Evolutionary conservation across 2,797 vertebrate species (phyloP), one percentile per base, ranked within the genome.

Genomic region (Coccyzus lansbergi): DNA sequence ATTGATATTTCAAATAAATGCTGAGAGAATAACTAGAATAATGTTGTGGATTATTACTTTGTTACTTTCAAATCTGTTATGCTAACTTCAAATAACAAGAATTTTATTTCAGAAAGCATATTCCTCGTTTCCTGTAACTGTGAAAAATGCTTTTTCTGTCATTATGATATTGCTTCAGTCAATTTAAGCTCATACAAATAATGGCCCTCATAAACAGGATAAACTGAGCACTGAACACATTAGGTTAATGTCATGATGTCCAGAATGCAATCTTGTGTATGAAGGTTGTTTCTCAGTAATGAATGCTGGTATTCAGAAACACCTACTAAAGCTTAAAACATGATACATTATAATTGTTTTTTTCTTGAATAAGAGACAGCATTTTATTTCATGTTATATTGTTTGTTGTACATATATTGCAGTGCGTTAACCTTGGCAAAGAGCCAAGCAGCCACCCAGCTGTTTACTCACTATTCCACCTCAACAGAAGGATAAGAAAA

Each of bases 1-100:
- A 93, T 97, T 70, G 94, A 94, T 97, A 97, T 97, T 98, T 97
- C 97, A 98, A 98, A 98, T 98, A 98, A 98, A 98, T 95, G 96
- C 97, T 96, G 95, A 97, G 46, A 97, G 86, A 97, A 90, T 95
- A 96, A 97, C 74, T 86, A 87, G 56, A 78, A 89, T 83, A 42
- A 77, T 76, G 40, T 28, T 51, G 71, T 93, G 74, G 42, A 65
- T 97, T 84, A 67, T 90, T 96, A 33, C n/a, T 78, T 94, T 82
- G 5, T 15, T 95, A 89, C 28, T 91, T 84, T 85, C 44, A 70
- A 40, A 53, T 56, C 33, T 80, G 5, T 40, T 58, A 25, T 63
- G 21, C 19, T 55, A n/a, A 51, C 5, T 55, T 83, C 26, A 69
- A 6, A 49, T 59, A 76, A 44, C 4, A 55, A 51, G 8, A 70